Conservation (phyloP, 2,113 vertebrate genomes). For the Gnathonemus longibarbis region DNA sequence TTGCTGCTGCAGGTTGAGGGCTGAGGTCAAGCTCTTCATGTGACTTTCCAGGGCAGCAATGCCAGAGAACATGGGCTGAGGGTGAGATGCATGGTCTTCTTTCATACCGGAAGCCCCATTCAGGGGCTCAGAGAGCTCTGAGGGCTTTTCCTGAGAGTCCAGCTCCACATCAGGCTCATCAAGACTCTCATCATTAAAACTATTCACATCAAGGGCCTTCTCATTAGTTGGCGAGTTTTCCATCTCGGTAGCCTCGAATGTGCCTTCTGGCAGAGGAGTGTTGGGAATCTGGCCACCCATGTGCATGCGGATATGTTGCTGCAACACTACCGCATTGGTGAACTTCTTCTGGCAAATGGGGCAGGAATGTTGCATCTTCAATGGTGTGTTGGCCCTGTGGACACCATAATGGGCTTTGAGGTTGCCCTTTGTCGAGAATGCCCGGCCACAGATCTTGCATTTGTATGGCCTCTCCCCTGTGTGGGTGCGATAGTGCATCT, state of each 20-base stretch:
- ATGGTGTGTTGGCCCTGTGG: conserved; percentile 74
- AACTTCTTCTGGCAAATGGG: conserved; percentile 99
- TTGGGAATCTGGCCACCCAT: conserved; percentile 97
- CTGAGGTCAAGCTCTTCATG: conserved; percentile 64
- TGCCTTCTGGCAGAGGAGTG: conserved; percentile 70
- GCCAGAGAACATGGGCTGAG: conserved; percentile 55
- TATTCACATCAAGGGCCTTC: conserved; percentile 43
- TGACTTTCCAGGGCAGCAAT: conserved; percentile 60
- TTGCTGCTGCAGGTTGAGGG: conserved; percentile 73
- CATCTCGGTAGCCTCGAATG: conserved; percentile 60
- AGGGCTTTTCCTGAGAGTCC: conserved; percentile 55
- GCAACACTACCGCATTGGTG: conserved; percentile 87
- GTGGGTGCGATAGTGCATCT: conserved; percentile 98
- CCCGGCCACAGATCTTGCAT: conserved; percentile 89
- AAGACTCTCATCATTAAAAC: conserved; percentile 47
- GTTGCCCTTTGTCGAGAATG: conserved; percentile 95
- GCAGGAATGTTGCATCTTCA: conserved; percentile 92
- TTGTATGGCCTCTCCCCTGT: conserved; percentile 92
- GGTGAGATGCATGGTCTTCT: conserved; percentile 46
- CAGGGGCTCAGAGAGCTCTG: conserved; percentile 39
- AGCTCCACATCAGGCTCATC: conserved; percentile 66
- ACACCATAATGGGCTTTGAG: conserved; percentile 94
- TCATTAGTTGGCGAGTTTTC: conserved; percentile 53
- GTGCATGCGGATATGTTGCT: conserved; percentile 98
- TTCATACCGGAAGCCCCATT: conserved; percentile 28